Conservation (phyloP, 2,113 vertebrate species). For the Nestor notabilis region DNA sequence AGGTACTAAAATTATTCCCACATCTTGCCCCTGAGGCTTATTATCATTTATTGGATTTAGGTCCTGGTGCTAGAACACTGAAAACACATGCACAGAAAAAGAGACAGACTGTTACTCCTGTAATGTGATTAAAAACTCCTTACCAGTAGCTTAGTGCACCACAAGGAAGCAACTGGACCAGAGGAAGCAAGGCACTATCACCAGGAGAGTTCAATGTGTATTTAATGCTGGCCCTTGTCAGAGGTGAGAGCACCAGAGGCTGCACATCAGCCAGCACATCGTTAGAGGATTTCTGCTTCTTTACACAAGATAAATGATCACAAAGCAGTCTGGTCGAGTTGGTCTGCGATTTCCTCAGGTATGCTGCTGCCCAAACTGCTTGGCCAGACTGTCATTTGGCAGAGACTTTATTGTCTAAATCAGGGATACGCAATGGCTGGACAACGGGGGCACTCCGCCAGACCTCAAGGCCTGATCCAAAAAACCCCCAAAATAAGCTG, state of each 20-base stretch:
- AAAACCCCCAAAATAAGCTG: neutral
- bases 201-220: neutral
- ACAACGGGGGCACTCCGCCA: conserved; percentile 31
- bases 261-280: neutral
- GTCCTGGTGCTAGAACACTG: neutral
- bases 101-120: neutral
- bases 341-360: conserved; percentile 20
- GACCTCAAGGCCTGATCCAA: neutral
- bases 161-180: neutral
- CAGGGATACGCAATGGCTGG: neutral
- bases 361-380: neutral
- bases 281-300: conserved; percentile 12
- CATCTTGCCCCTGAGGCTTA: neutral
- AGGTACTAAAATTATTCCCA: neutral
- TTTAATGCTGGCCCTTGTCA: neutral
- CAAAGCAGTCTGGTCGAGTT: neutral
- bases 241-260: conserved; percentile 5
- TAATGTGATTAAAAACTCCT: neutral
- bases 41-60: neutral
- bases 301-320: conserved; percentile 14
- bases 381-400: conserved; percentile 30
- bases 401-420: neutral
- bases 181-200: rapidly evolving
- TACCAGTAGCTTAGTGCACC: neutral
- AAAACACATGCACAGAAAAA: neutral